phyloP scores from a whole-genome alignment of 1,140 invertebrate genomes.

The Drosophila teissieri region DNA sequence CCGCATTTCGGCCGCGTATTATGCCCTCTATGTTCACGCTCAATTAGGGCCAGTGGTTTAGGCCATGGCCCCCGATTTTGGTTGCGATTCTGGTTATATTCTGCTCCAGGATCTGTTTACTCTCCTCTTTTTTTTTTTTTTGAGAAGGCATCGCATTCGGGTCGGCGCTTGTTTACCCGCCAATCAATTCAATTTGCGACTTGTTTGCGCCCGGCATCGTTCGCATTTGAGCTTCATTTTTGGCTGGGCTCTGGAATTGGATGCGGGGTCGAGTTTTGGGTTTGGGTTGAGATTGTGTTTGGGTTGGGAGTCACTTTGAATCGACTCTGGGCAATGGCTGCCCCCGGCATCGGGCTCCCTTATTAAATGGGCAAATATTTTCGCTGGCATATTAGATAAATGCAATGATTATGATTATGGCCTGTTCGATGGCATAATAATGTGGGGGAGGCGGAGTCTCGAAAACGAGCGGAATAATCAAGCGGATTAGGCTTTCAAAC shows the following conservation, averaged over 20 bases:
- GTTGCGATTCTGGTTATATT: constrained; percentile 22
- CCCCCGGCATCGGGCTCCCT: constrained; percentile 23
- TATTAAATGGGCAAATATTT: constrained; percentile 64
- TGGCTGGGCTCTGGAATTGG: constrained; percentile 5
- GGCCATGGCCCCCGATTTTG: constrained; percentile 10
- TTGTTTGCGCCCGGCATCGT: constrained; percentile 49
- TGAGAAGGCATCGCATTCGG: constrained; percentile 28
- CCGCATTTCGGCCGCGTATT: constrained; percentile 25
- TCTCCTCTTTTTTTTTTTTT: constrained; percentile 8
- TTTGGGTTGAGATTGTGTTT: not conserved
- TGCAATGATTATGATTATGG: constrained; percentile 57
- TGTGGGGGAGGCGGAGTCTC: constrained; percentile 7
- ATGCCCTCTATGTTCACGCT: constrained; percentile 61
- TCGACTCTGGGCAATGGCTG: constrained; percentile 28
- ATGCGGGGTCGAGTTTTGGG: not conserved
- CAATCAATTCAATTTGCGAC: constrained; percentile 68
- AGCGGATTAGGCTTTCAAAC: constrained; percentile 13
- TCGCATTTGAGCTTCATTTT: constrained; percentile 40
- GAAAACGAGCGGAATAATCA: constrained; percentile 22
- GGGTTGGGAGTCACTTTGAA: constrained; percentile 1
- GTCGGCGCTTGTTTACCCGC: constrained; percentile 46
- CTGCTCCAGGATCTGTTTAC: constrained; percentile 22
- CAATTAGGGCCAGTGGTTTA: constrained; percentile 59
- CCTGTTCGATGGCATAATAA: constrained; percentile 43
- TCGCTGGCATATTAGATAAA: constrained; percentile 52